These are phyloP conservation scores for Drosophila murphyi DNA, from an alignment of 1,140 invertebrate genomes.

Conservation along the genomic window DNA sequence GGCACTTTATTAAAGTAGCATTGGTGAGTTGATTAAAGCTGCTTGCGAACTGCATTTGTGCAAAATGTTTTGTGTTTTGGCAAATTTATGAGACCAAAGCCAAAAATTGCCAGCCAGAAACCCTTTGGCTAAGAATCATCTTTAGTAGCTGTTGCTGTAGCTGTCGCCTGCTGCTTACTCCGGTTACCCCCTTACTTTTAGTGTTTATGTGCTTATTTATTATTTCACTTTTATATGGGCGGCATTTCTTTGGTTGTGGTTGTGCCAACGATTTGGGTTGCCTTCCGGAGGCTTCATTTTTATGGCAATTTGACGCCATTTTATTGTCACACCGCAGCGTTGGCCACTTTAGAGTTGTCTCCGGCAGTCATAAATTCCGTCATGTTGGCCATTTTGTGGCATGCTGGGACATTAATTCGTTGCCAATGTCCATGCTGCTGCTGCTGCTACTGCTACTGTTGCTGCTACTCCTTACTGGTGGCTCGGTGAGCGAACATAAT, in stretches of 20 bases:
- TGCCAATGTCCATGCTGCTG: slow-evolving; percentile 49
- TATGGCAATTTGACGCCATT: slow-evolving; percentile 80
- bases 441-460: background rate
- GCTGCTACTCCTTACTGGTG: slow-evolving; percentile 46
- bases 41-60: slow-evolving; percentile 15
- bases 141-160: background rate
- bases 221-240: slow-evolving; percentile 70
- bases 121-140: slow-evolving; percentile 19
- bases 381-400: slow-evolving; percentile 75
- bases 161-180: background rate
- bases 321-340: slow-evolving; percentile 74
- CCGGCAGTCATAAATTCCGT: slow-evolving; percentile 72
- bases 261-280: slow-evolving; percentile 38
- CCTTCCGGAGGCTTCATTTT: slow-evolving; percentile 46
- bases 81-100: slow-evolving; percentile 38
- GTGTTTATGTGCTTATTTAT: slow-evolving; percentile 74
- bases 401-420: slow-evolving; percentile 75
- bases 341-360: slow-evolving; percentile 78
- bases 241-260: slow-evolving; percentile 43
- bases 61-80: background rate
- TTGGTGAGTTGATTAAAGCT: slow-evolving; percentile 32
- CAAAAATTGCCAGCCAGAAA: slow-evolving; percentile 35
- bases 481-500: slow-evolving; percentile 53
- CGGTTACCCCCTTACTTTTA: slow-evolving; percentile 12
- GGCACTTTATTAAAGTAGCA: slow-evolving; percentile 5